phyloP scores from a whole-genome alignment of 2,113 vertebrate genomes.

The Pseudonaja textilis region DNA sequence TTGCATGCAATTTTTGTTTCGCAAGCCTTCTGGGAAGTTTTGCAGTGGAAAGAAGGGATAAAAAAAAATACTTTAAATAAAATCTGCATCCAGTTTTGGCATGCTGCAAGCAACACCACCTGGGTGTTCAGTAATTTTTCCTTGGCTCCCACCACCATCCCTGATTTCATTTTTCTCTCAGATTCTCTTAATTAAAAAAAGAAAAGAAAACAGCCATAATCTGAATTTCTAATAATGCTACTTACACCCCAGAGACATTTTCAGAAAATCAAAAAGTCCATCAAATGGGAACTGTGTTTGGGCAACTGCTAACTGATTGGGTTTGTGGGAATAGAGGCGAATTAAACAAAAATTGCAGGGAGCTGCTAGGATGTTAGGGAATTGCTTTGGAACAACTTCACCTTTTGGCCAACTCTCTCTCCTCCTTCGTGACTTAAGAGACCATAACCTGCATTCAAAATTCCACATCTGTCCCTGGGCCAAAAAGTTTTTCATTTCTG shows the following conservation, averaged over 20 bases:
- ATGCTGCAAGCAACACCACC: background rate
- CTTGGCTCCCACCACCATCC: background rate
- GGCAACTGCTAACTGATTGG: background rate
- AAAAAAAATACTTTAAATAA: background rate
- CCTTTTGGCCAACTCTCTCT: background rate
- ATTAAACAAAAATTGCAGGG: background rate
- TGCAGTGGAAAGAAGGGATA: background rate
- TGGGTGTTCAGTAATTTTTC: background rate
- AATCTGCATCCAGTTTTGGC: background rate
- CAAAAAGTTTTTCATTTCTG: background rate
- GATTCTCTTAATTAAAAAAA: background rate
- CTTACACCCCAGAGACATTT: background rate
- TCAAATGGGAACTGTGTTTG: background rate
- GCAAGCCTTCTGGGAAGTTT: background rate
- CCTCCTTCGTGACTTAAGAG: background rate
- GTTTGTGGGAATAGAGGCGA: background rate
- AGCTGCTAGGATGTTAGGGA: background rate
- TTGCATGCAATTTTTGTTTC: background rate
- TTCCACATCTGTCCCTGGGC: background rate
- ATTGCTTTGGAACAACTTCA: background rate
- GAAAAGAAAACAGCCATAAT: background rate
- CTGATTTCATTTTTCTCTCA: background rate
- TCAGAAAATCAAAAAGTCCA: background rate
- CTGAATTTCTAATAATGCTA: background rate
- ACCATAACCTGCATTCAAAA: background rate